Percentiles rank a stretch among this genome's conserved stretches.
Evolutionary conservation across 2,888 invertebrate species (phyloP).

Genomic region (Cephus rjabovi): DNA sequence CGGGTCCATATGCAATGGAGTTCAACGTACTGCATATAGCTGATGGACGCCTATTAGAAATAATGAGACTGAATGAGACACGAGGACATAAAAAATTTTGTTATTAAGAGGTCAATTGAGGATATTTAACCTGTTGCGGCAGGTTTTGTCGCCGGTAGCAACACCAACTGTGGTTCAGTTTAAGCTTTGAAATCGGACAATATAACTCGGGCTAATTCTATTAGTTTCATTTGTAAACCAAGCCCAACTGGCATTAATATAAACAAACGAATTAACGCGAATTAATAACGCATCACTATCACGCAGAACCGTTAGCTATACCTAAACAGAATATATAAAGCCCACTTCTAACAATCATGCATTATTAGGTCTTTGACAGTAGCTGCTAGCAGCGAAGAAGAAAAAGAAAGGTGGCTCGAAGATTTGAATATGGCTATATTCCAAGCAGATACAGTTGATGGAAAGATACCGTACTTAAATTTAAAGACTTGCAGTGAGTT

Average conservation of each 20-base stretch:
- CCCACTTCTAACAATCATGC: background rate
- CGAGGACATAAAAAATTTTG: constrained; percentile 6
- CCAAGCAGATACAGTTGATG: constrained; percentile 69
- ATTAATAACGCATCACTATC: too few relatives aligned
- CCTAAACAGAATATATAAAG: too few relatives aligned
- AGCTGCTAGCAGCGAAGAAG: constrained; percentile 87
- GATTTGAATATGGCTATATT: constrained; percentile 76
- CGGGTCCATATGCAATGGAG: too few relatives aligned
- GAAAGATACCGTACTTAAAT: constrained; percentile 73
- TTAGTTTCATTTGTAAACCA: background rate
- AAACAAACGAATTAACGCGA: too few relatives aligned
- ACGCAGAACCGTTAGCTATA: too few relatives aligned
- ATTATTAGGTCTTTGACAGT: constrained; percentile 78
- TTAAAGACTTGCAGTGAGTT: constrained; percentile 75
- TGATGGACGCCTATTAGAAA: constrained; percentile 7
- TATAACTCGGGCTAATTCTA: background rate
- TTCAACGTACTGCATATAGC: background rate
- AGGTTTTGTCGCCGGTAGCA: background rate
- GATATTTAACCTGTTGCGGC: constrained; percentile 13
- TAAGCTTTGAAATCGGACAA: background rate
- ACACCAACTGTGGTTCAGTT: background rate
- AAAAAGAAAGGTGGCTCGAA: constrained; percentile 89
- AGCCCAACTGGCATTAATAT: too few relatives aligned
- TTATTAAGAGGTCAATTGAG: constrained; percentile 15
- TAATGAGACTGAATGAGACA: constrained; percentile 11